Evolutionary conservation across 1,140 invertebrate species (phyloP).

Genomic region (Hycleus cichorii): DNA sequence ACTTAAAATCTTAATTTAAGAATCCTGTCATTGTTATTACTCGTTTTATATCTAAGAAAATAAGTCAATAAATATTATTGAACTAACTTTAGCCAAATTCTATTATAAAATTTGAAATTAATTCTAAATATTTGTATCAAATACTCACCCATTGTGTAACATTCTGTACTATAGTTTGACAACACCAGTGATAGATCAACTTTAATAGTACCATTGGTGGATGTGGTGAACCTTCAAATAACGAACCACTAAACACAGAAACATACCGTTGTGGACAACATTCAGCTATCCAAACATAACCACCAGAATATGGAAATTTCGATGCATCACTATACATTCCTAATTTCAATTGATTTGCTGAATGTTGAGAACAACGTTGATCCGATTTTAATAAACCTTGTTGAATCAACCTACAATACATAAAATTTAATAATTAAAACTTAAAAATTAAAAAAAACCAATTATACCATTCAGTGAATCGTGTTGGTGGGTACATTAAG

Average conservation of each 20-base stretch:
- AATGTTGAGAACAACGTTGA: slow-evolving; percentile 63
- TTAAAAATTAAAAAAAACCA: neutral
- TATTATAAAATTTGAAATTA: no score
- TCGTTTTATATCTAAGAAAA: no score
- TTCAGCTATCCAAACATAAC: slow-evolving; percentile 82
- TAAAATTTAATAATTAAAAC: slow-evolving; percentile 2
- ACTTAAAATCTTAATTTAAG: no score
- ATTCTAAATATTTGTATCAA: neutral
- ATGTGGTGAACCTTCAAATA: slow-evolving; percentile 77
- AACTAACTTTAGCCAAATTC: no score
- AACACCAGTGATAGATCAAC: slow-evolving; percentile 83
- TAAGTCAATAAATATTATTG: no score
- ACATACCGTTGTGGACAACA: slow-evolving; percentile 76
- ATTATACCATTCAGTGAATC: slow-evolving; percentile 72
- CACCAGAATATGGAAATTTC: slow-evolving; percentile 77
- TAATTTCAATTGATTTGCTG: slow-evolving; percentile 60
- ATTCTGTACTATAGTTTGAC: slow-evolving; percentile 80
- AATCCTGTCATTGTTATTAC: no score
- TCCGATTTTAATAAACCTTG: slow-evolving; percentile 70
- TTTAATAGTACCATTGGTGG: slow-evolving; percentile 73
- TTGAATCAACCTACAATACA: slow-evolving; percentile 55
- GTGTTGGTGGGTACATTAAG: slow-evolving; percentile 66
- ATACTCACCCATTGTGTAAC: slow-evolving; percentile 67
- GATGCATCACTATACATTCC: slow-evolving; percentile 76
- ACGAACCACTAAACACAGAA: slow-evolving; percentile 77